Evolutionary conservation across 2,888 invertebrate species (phyloP), one percentile per base, ranked within the genome.

Genomic region (Druceiella hillmani): DNA sequence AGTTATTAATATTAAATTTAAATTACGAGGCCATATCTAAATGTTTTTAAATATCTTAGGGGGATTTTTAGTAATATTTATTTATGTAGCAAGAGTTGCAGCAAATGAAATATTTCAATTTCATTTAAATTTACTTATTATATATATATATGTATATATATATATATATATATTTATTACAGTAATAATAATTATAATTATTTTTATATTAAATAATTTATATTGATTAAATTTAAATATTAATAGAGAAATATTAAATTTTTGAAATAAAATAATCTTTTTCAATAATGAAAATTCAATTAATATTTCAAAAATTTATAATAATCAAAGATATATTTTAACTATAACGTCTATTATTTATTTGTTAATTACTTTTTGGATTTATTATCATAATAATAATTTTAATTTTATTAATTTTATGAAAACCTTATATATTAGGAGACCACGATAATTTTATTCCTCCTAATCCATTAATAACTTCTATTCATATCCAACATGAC

Each of bases 401-500:
- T 12, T 52, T 76, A 58, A 51, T 61, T 42, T 38, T 58, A 43
- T 45, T 77, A 53, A 58, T 60, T 11, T 49, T 74, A 50, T 46
- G 57, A 38, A 55, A 52, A 3, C 79, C 79, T 1, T 70, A 71
- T 49, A 25, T 74, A 46, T 50, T 81, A 54, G 64, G 68, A 44
- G 79, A 81, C 26, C 74, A 76, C 1, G 79, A 79, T 62, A 82
- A 81, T 61, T 82, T 79, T 61, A 74, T 69, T 34, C 69, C 71
- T 4, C 78, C 77, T 5, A 77, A 78, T 46, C 64, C 75, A 1
- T 48, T 78, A 59, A 61, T 74, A 27, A 81, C 79, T 0, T 80
- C 81, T 0, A 53, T 66, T 3, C 81, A 81, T 56, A 82, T 82
- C 62, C 77, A 82, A 66, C 81, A 81, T 26, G 82, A 84, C 70